These are phyloP conservation scores for Diplogasteroides magnus DNA, from an alignment of 1,140 invertebrate species.

Conservation along the genomic window DNA sequence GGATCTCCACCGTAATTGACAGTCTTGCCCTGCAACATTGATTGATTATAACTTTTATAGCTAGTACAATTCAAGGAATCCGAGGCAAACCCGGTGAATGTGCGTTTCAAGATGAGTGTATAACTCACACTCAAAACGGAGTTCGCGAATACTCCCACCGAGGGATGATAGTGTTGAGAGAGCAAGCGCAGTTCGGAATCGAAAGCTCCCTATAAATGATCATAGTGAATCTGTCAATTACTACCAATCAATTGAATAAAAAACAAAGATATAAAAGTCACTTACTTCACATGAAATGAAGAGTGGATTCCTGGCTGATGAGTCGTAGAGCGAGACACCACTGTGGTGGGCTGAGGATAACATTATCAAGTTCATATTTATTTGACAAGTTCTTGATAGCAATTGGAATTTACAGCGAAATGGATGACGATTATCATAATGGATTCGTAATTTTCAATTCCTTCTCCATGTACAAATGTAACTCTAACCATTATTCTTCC, in stretches of 20 bases:
- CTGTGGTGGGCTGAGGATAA: neutral
- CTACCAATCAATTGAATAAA: too few relatives aligned
- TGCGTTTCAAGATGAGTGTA: too few relatives aligned
- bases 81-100: too few relatives aligned
- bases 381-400: neutral
- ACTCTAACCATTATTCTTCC: slow-evolving; percentile 38
- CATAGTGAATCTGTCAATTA: too few relatives aligned
- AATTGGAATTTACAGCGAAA: too few relatives aligned
- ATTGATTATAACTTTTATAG: neutral
- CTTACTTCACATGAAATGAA: slow-evolving; percentile 72
- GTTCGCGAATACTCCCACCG: slow-evolving; percentile 79
- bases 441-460: too few relatives aligned
- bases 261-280: too few relatives aligned
- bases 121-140: slow-evolving; percentile 65
- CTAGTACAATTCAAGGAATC: too few relatives aligned
- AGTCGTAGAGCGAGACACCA: slow-evolving; percentile 63
- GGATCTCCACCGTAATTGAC: slow-evolving; percentile 85
- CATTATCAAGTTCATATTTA: neutral
- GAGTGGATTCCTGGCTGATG: slow-evolving; percentile 72
- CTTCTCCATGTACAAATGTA: too few relatives aligned
- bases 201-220: too few relatives aligned
- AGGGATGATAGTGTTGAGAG: slow-evolving; percentile 78
- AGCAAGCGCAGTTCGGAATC: slow-evolving; percentile 71
- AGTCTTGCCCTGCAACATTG: slow-evolving; percentile 44
- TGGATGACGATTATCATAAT: too few relatives aligned